A percentile compares a stretch with the other conserved stretches of the same genome.
These are phyloP conservation scores for Drosophila kambysellisi DNA, from an alignment of 2,888 invertebrate genomes.

Conservation along the genomic window DNA sequence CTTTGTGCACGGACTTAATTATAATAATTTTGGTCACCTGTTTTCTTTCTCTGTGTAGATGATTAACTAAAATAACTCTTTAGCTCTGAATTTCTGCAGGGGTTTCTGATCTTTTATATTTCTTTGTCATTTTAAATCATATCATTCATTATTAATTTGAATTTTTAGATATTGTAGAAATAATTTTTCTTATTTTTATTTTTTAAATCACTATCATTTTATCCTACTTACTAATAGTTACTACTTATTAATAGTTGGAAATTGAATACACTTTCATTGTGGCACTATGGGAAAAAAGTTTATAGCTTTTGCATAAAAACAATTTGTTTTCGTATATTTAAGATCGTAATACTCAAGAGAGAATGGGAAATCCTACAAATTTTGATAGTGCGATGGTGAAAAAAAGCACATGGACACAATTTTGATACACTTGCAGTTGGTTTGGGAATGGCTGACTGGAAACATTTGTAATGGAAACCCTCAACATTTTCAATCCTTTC, in stretches of 20 bases:
- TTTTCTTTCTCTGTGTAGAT: background rate
- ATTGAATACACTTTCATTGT: background rate
- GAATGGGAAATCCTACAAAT: background rate
- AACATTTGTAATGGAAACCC: background rate
- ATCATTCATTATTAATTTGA: background rate
- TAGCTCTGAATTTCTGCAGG: background rate
- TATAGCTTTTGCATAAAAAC: no score
- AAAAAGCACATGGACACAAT: background rate
- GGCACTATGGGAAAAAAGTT: no score
- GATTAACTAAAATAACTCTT: background rate
- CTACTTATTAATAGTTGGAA: no score
- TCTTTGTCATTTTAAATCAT: background rate
- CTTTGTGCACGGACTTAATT: background rate
- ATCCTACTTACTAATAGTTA: no score
- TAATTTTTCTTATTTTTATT: background rate
- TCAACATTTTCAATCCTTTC: background rate
- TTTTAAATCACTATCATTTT: no score
- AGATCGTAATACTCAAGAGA: background rate
- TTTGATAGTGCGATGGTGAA: background rate
- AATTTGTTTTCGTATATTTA: background rate
- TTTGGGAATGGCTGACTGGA: no score
- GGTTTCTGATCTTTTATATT: background rate
- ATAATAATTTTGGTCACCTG: background rate
- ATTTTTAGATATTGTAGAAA: background rate
- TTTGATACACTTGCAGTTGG: conserved; percentile 11